Conservation (phyloP, 2,113 vertebrate species). For the Phrynosoma blainvillii region DNA sequence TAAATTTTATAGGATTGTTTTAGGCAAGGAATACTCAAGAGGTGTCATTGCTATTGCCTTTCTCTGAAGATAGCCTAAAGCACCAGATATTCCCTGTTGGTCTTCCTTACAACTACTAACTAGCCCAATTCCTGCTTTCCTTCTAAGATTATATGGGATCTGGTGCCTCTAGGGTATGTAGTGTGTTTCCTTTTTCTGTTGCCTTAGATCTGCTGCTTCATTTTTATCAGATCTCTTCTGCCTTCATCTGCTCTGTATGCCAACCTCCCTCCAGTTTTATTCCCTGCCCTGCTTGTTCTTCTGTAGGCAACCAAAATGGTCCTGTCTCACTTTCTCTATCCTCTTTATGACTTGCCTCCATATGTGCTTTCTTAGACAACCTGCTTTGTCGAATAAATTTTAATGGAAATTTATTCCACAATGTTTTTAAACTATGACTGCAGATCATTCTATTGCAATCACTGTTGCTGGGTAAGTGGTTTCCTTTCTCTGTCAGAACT, state of each 20-base stretch:
- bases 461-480: not conserved
- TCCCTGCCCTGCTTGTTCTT: not conserved
- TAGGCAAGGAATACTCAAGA: too few relatives aligned
- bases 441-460: not conserved
- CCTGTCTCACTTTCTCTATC: not conserved
- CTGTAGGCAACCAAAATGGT: not conserved
- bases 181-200: not conserved
- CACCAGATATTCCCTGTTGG: too few relatives aligned
- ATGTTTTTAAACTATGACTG: not conserved
- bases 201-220: not conserved
- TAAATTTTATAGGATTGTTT: too few relatives aligned
- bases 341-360: not conserved
- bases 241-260: not conserved
- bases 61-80: too few relatives aligned
- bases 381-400: not conserved
- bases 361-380: not conserved
- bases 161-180: too few relatives aligned
- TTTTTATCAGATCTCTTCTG: not conserved
- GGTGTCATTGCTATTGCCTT: too few relatives aligned
- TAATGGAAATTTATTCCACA: not conserved
- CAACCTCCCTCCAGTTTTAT: not conserved
- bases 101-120: too few relatives aligned
- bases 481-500: not conserved
- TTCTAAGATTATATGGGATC: too few relatives aligned
- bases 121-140: too few relatives aligned